These are phyloP conservation scores for Astyanax mexicanus DNA, from an alignment of 2,797 vertebrate genomes.

Conservation along the genomic window DNA sequence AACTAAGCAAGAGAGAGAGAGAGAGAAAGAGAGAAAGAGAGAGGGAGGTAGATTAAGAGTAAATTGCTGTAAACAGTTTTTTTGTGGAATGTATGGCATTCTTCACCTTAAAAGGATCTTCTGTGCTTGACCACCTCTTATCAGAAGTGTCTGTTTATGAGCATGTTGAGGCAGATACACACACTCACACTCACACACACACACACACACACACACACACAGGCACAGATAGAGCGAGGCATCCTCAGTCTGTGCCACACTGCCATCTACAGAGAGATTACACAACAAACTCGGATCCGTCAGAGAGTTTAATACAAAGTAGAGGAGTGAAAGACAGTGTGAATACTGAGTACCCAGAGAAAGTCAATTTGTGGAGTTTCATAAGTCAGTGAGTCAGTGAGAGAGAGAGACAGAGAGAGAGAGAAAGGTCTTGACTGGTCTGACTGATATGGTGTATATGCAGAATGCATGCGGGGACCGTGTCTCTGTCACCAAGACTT, in stretches of 20 bases:
- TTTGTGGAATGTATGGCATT: constrained; percentile 63
- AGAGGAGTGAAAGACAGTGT: not conserved
- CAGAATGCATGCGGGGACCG: not conserved
- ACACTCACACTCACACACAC: constrained; percentile 5
- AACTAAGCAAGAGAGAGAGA: no score
- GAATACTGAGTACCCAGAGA: not conserved
- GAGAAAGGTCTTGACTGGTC: not conserved
- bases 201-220: not conserved
- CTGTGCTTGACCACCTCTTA: constrained; percentile 36
- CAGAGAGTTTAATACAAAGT: not conserved
- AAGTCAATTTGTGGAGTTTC: not conserved
- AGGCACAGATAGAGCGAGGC: not conserved
- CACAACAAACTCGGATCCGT: not conserved
- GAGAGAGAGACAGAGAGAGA: not conserved
- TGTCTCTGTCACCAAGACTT: constrained; percentile 62
- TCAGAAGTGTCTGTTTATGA: constrained; percentile 40
- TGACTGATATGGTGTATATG: constrained; percentile 42
- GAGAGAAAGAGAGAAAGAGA: not conserved
- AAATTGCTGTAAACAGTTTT: constrained; percentile 34
- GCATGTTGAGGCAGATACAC: not conserved
- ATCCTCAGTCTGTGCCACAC: constrained; percentile 62
- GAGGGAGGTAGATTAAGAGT: not conserved
- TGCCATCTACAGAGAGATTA: constrained; percentile 74
- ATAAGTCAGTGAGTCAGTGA: not conserved
- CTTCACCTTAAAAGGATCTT: constrained; percentile 48